A percentile compares a stretch with the other conserved stretches of the same genome.
These are phyloP conservation scores for Elephantulus edwardii DNA, from an alignment of 2,113 vertebrate species.

Conservation along the genomic window DNA sequence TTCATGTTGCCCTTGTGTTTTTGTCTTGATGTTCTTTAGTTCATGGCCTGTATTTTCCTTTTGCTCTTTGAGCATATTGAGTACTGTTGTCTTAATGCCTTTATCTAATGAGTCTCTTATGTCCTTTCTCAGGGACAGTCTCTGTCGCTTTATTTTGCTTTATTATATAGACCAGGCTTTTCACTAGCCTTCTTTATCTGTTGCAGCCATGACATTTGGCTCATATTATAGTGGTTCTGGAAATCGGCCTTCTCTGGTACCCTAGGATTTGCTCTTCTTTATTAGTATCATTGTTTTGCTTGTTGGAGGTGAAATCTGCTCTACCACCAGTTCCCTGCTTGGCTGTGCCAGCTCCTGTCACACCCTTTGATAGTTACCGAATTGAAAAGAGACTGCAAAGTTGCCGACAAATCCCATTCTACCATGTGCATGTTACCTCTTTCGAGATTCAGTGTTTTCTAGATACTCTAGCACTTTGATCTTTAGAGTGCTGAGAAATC, in stretches of 20 bases:
- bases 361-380: not conserved
- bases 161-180: not conserved
- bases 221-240: not conserved
- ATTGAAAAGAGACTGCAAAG: not conserved
- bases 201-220: not conserved
- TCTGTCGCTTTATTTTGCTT: not conserved
- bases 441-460: not conserved
- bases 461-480: not conserved
- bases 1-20: too few species aligned
- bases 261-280: not conserved
- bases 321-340: not conserved
- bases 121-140: not conserved
- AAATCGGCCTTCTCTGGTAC: not conserved
- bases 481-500: not conserved
- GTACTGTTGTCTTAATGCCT: not conserved
- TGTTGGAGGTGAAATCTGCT: not conserved
- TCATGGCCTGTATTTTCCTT: not conserved
- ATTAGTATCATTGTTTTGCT: not conserved
- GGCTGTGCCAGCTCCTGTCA: not conserved
- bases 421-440: not conserved
- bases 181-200: not conserved
- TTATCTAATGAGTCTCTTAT: too few species aligned
- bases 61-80: too few species aligned
- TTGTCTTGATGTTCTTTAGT: not conserved
- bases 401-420: not conserved